These are phyloP conservation scores for Parnassius orleans DNA, from an alignment of 2,888 invertebrate genomes.

Conservation along the genomic window DNA sequence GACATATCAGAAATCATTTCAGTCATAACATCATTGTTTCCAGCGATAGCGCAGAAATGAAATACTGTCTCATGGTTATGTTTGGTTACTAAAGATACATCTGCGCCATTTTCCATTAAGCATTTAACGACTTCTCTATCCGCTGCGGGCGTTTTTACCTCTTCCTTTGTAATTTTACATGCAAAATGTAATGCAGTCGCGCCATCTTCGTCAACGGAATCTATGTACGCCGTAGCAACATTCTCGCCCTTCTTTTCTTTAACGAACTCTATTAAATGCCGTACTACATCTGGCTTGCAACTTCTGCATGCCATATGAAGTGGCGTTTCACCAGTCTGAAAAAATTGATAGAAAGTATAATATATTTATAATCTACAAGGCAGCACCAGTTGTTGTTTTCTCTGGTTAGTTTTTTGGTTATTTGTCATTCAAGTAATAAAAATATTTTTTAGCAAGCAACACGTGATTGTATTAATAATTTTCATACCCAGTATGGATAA, in stretches of 20 bases:
- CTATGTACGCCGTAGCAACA: constrained; percentile 91
- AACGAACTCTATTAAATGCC: constrained; percentile 91
- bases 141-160: constrained; percentile 86
- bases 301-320: constrained; percentile 95
- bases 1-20: constrained; percentile 97
- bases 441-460: too few species aligned
- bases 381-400: too few species aligned
- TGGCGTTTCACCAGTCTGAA: constrained; percentile 95
- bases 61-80: constrained; percentile 96
- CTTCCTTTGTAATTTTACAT: constrained; percentile 92
- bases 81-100: constrained; percentile 91
- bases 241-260: constrained; percentile 88
- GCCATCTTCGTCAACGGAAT: constrained; percentile 93
- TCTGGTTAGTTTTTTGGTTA: too few species aligned
- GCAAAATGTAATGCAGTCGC: constrained; percentile 97
- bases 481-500: too few species aligned
- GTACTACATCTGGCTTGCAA: constrained; percentile 91
- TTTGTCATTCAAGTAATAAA: too few species aligned
- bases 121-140: constrained; percentile 94
- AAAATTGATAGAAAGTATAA: neutral
- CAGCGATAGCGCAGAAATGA: constrained; percentile 96
- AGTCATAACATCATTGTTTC: constrained; percentile 96
- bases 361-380: too few species aligned
- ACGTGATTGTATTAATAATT: too few species aligned
- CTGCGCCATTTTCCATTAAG: constrained; percentile 94